phyloP scores from a whole-genome alignment of 2,888 invertebrate genomes.

The Rotaria sp. region DNA sequence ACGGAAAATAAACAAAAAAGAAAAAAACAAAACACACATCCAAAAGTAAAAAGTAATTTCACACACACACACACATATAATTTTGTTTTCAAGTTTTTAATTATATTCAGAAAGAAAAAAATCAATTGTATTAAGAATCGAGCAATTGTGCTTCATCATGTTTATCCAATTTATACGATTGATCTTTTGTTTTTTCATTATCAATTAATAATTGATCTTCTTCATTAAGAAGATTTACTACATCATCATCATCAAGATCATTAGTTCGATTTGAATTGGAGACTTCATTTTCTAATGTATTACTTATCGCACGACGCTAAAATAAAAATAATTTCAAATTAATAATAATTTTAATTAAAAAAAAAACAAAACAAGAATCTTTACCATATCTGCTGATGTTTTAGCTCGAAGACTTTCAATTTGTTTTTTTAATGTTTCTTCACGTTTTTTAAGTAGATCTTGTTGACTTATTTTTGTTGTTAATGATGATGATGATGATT shows the following conservation, averaged over 20 bases:
- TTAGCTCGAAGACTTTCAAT: constrained; percentile 19
- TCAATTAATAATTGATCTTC: not conserved
- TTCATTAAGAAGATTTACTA: not conserved
- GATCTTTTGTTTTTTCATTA: not conserved
- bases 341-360: not conserved
- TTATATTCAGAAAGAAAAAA: not conserved
- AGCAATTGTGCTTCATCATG: not conserved
- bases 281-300: not conserved
- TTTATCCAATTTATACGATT: not conserved
- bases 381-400: constrained; percentile 25
- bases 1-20: not conserved
- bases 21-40: not conserved
- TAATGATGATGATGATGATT: not conserved
- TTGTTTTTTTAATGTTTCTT: not conserved
- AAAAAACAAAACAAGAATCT: not conserved
- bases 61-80: not conserved
- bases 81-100: not conserved
- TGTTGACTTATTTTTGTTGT: not conserved
- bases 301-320: not conserved
- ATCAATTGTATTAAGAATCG: not conserved
- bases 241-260: not conserved
- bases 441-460: not conserved
- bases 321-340: not conserved
- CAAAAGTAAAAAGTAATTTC: constrained; percentile 7
- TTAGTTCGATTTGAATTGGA: not conserved